phyloP scores from a whole-genome alignment of 2,113 vertebrate species.

The Pluvianellus socialis region DNA sequence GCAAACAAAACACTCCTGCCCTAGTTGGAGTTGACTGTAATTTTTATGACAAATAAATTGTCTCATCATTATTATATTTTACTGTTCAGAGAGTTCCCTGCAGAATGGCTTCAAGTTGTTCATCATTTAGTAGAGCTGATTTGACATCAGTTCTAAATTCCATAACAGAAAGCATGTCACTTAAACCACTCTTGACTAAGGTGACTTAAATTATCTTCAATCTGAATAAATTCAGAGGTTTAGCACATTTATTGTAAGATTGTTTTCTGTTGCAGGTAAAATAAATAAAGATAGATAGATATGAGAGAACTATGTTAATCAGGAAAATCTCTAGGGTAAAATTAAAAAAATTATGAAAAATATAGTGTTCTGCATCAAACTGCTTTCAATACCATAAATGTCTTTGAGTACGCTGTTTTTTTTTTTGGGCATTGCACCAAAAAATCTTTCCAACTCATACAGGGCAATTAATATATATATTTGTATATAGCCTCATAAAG shows the following conservation, averaged over 20 bases:
- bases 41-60: conserved; percentile 37
- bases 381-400: neutral
- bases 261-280: neutral
- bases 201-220: neutral
- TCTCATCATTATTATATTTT: neutral
- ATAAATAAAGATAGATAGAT: neutral
- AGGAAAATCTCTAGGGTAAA: neutral
- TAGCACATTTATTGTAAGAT: neutral
- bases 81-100: neutral
- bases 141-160: conserved; percentile 2
- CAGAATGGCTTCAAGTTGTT: conserved; percentile 1
- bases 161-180: neutral
- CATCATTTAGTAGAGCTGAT: neutral
- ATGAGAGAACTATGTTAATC: neutral
- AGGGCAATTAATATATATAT: neutral
- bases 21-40: neutral
- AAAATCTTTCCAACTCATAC: neutral
- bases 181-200: neutral
- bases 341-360: neutral
- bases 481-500: neutral
- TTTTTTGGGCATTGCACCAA: neutral
- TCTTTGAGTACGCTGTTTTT: neutral
- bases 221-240: neutral
- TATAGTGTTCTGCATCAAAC: neutral
- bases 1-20: neutral